Evolutionary conservation across 2,797 vertebrate genomes (phyloP).

Genomic region (Odontamblyopus rebecca): DNA sequence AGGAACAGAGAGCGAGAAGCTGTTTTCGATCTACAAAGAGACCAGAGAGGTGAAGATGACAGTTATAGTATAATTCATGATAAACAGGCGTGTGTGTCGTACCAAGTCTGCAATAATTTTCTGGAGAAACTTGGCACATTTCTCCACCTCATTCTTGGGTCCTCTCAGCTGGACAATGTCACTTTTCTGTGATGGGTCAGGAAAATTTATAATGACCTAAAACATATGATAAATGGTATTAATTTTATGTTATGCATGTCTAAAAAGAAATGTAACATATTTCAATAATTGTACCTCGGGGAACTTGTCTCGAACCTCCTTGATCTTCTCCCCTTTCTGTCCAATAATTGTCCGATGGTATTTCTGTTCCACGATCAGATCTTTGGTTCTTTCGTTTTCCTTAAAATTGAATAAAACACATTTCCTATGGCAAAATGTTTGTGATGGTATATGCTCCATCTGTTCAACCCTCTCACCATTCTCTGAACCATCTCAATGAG

Average conservation of each 20-base stretch:
- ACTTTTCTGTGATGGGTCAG: constrained; percentile 81
- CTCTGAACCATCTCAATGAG: constrained; percentile 82
- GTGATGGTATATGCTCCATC: no score
- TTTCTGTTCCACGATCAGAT: constrained; percentile 83
- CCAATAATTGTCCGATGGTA: constrained; percentile 84
- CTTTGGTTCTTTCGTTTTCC: constrained; percentile 83
- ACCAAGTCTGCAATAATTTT: constrained; percentile 82
- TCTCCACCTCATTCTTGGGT: constrained; percentile 85
- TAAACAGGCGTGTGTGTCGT: neutral
- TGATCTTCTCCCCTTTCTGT: constrained; percentile 83
- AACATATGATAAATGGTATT: neutral
- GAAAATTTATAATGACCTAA: constrained; percentile 86
- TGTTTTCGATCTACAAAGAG: constrained; percentile 78
- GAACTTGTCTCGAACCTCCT: constrained; percentile 84
- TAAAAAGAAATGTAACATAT: neutral
- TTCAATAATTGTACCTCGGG: constrained; percentile 71
- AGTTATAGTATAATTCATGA: neutral
- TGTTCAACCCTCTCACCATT: constrained; percentile 72
- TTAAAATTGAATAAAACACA: constrained; percentile 26
- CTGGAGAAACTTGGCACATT: constrained; percentile 83
- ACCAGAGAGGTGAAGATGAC: constrained; percentile 10
- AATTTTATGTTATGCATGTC: neutral
- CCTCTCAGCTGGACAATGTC: constrained; percentile 84
- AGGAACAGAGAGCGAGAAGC: constrained; percentile 81
- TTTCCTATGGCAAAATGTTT: neutral